Evolutionary conservation across 2,113 vertebrate species (phyloP).

Genomic region (Dasyprocta punctata): DNA sequence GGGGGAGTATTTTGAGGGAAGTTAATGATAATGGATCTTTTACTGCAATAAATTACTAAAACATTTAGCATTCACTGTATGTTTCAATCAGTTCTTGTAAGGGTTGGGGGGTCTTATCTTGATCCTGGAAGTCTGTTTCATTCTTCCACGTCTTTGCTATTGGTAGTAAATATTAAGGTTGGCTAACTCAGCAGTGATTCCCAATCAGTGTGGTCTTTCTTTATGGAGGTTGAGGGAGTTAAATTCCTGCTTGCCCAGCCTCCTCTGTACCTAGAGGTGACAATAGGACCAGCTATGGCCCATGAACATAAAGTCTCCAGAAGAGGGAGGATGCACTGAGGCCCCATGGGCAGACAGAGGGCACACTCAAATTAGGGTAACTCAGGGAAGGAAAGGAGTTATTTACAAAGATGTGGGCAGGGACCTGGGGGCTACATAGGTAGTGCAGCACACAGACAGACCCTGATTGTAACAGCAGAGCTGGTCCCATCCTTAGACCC

Average conservation of each 20-base stretch:
- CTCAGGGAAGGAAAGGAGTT: not conserved
- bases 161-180: not conserved
- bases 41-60: not conserved
- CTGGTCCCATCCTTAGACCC: not conserved
- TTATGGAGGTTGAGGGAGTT: not conserved
- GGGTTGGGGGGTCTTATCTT: too few relatives aligned
- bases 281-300: not conserved
- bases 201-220: not conserved
- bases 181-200: not conserved
- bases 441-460: not conserved
- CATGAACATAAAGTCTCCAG: not conserved
- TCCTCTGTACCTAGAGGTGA: not conserved
- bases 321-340: not conserved
- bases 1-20: not conserved
- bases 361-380: not conserved
- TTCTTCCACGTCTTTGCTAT: not conserved
- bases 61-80: not conserved
- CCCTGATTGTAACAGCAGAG: not conserved
- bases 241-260: not conserved
- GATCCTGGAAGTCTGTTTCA: not conserved
- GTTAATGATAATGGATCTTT: not conserved
- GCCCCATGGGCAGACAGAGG: not conserved
- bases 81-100: not conserved
- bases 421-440: fast-evolving
- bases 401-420: not conserved